Conservation (phyloP, 2,888 invertebrate species). For the Lasioglossum morio region DNA sequence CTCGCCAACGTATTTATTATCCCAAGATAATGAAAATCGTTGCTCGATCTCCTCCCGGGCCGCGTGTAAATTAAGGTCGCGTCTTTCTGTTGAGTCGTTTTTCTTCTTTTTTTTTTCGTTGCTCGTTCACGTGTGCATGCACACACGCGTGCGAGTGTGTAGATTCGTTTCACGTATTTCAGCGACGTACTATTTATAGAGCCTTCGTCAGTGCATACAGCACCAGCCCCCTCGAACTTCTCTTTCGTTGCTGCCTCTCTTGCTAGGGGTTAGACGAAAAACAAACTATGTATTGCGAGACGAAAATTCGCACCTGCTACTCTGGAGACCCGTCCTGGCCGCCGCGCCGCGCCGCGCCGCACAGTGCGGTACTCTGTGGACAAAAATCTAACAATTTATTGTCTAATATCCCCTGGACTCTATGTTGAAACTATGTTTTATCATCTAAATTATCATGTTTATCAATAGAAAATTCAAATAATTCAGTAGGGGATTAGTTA, state of each 20-base stretch:
- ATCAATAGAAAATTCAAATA: no score
- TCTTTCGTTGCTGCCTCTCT: constrained; percentile 24
- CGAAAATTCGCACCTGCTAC: constrained; percentile 54
- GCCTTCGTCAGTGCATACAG: constrained; percentile 73
- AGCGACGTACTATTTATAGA: constrained; percentile 76
- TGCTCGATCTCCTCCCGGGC: neutral
- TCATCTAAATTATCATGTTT: no score
- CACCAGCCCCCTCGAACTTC: constrained; percentile 33
- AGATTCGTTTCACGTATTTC: constrained; percentile 68
- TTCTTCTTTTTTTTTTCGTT: constrained; percentile 24
- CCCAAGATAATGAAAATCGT: constrained; percentile 20
- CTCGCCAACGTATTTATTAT: constrained; percentile 24
- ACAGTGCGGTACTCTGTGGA: no score
- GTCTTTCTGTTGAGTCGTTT: neutral
- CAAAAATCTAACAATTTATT: no score
- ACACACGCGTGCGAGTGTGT: neutral
- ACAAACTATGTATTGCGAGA: constrained; percentile 15
- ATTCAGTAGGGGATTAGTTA: no score
- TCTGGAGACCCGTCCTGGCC: neutral
- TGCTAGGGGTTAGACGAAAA: constrained; percentile 42
- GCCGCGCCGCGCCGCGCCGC: neutral
- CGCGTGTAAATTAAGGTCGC: constrained; percentile 38
- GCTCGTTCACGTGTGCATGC: constrained; percentile 14
- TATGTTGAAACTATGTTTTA: no score
- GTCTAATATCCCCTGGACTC: no score